Evolutionary conservation across 1,140 invertebrate genomes (phyloP).

Genomic region (Cataglyphis hispanica): DNA sequence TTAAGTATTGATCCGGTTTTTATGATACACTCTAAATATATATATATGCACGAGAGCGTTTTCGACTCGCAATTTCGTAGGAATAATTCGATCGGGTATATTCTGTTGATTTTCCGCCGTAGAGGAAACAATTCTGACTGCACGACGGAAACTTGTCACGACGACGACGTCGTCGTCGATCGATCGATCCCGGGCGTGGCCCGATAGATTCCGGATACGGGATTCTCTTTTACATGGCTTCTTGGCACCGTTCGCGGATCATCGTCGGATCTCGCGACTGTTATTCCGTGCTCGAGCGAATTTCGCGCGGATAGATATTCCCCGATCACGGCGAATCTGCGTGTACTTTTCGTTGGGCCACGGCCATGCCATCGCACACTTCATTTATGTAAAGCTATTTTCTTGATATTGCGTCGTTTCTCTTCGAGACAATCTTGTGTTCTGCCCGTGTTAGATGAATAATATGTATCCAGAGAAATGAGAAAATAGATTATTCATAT

Average conservation of each 20-base stretch:
- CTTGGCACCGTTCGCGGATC: background rate
- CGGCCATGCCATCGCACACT: background rate
- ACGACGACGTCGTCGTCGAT: slow-evolving; percentile 5
- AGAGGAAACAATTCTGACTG: slow-evolving; percentile 34
- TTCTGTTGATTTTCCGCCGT: slow-evolving; percentile 24
- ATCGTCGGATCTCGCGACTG: slow-evolving; percentile 1
- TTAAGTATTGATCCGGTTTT: too few species aligned
- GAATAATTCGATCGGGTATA: slow-evolving; percentile 49
- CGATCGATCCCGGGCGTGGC: slow-evolving; percentile 8
- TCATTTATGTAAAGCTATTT: slow-evolving; percentile 13
- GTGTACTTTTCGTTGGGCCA: background rate
- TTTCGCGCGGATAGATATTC: slow-evolving; percentile 3
- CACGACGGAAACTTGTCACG: background rate
- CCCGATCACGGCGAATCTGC: background rate
- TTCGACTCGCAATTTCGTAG: background rate
- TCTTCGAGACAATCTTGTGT: background rate
- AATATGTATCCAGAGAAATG: background rate
- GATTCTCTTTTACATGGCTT: background rate
- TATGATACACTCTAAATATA: too few species aligned
- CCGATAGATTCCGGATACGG: slow-evolving; percentile 11
- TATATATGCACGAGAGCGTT: background rate
- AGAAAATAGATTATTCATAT: too few species aligned
- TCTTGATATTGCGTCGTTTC: background rate
- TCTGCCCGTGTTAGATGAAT: background rate
- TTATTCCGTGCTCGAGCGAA: slow-evolving; percentile 17